Evolutionary conservation across 1,140 invertebrate genomes (phyloP), one percentile per base, ranked within the genome.

Genomic region (Andrena cerasifolii): DNA sequence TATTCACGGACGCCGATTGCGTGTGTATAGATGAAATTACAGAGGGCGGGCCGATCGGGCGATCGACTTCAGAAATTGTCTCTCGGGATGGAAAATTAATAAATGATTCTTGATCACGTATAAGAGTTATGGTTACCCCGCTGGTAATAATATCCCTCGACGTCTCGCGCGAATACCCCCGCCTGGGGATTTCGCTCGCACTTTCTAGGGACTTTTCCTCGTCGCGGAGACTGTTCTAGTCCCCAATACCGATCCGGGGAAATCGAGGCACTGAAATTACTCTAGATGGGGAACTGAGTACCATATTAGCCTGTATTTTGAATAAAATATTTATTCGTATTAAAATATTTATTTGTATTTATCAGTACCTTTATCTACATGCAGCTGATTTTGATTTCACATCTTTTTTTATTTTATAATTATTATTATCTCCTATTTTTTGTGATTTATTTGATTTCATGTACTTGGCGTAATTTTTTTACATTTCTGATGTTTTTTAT

Each of bases 11-110:
- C 43, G 18, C 21, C 56, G 73, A 76, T 75, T 58, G 40, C 73
- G 53, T 49, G 58, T 67, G 51, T 75, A 75, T 67, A 76, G 65
- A 58, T 59, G 63, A 68, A 58, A 76, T 76, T 76, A 76, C 65
- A 58, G 63, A 59, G 53, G 43, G 51, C 31, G 28, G 63, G 18
- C 21, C 43, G 63, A 53, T 54, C 72, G 47, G 7, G 18, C 24
- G 59, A 75, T 68, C 51, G 36, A 76, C 31, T 51, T 53, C 26
- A 74, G 47, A 76, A 76, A 76, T 68, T 76, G 53, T 76, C 73
- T 68, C 65, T 54, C 61, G 3, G 7, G 43, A 68, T 49, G 53
- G 65, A 49, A 59, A 76, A 76, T 76, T 76, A 76, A 76, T 76
- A 76, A 76, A 76, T 68, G 73, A 76, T 76, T 47, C 73, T 21